A percentile compares a stretch with the other conserved stretches of the same genome.
Evolutionary conservation across 2,888 invertebrate genomes (phyloP).

Genomic region (Eristalis pertinax): DNA sequence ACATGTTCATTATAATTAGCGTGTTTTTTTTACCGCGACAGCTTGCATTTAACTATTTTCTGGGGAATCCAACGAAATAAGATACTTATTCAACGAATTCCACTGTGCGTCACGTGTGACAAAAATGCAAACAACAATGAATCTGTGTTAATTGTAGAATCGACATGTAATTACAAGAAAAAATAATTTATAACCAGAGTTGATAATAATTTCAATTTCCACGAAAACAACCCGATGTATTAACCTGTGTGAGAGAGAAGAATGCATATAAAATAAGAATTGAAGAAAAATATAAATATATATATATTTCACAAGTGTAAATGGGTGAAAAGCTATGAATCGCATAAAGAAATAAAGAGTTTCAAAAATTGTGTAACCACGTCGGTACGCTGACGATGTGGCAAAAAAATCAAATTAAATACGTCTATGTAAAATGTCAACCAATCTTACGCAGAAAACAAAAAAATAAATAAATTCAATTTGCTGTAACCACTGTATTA

Average conservation of each 20-base stretch:
- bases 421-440: slow-evolving; percentile 27
- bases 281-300: not conserved
- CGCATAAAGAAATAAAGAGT: slow-evolving; percentile 57
- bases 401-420: slow-evolving; percentile 9
- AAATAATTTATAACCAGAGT: not conserved
- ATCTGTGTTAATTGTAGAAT: slow-evolving; percentile 45
- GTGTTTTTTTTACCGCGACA: not conserved
- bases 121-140: slow-evolving; percentile 20
- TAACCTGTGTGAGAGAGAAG: slow-evolving; percentile 20
- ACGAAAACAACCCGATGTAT: slow-evolving; percentile 32
- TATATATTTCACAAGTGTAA: slow-evolving; percentile 31
- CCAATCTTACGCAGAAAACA: slow-evolving; percentile 58
- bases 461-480: slow-evolving; percentile 33
- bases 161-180: slow-evolving; percentile 26
- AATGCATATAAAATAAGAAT: not conserved
- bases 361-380: slow-evolving; percentile 65
- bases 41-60: not conserved
- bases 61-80: not conserved
- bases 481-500: slow-evolving; percentile 68
- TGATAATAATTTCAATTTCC: slow-evolving; percentile 21
- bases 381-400: slow-evolving; percentile 30
- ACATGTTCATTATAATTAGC: no score
- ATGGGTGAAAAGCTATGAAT: slow-evolving; percentile 37
- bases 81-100: not conserved
- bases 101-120: slow-evolving; percentile 9